phyloP scores from a whole-genome alignment of 2,888 invertebrate genomes.

The Adineta ricciae region DNA sequence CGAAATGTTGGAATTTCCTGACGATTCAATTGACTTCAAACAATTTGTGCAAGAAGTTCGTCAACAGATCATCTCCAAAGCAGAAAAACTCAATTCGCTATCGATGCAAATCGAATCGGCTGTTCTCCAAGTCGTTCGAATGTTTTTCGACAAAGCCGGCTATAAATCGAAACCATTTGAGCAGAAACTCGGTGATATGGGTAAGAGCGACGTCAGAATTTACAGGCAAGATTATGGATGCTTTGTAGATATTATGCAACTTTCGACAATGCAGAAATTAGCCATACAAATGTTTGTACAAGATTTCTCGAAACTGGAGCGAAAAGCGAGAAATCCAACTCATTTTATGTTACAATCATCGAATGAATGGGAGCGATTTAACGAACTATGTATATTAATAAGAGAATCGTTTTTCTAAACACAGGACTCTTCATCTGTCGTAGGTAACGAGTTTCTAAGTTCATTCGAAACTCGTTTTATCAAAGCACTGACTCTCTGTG shows the following conservation, averaged over 20 bases:
- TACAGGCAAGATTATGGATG: not conserved
- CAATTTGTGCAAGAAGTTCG: not conserved
- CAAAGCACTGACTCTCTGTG: not conserved
- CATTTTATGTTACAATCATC: constrained; percentile 3
- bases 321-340: not conserved
- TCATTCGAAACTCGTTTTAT: constrained; percentile 4
- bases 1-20: not conserved
- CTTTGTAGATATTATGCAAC: not conserved
- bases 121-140: not conserved
- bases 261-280: not conserved
- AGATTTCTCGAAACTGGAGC: not conserved
- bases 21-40: not conserved
- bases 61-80: not conserved
- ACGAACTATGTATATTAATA: not conserved
- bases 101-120: constrained; percentile 1
- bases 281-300: constrained; percentile 4
- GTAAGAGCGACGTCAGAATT: not conserved
- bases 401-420: not conserved
- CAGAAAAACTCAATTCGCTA: not conserved
- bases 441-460: constrained; percentile 12
- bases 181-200: not conserved
- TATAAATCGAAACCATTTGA: not conserved
- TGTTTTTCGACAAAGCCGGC: not conserved
- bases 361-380: constrained; percentile 4
- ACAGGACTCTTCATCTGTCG: not conserved